Base-by-base conservation (phyloP, 2,888 invertebrate genomes). In the Agapetus fuscipes region DNA sequence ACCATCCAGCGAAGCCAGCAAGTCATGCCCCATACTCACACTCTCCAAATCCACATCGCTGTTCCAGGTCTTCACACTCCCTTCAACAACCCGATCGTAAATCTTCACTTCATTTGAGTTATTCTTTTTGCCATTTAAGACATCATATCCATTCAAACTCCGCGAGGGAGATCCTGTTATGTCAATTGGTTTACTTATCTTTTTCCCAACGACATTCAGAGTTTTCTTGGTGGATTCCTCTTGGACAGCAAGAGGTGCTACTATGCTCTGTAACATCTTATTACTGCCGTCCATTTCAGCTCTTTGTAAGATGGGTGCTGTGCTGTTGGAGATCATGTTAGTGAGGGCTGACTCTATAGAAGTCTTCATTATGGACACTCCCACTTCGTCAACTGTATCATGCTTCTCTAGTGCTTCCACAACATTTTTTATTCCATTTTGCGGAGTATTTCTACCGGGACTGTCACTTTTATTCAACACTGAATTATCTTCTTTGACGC, bases 11-110 rank as follows among this genome's bases (percentile, higher is more conserved):
- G 72, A 65, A 1, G 67, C 73, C 37, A 76, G 54, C 42, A 76
- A 57, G 53, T 76, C 77, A 51, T 76, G 74, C 0, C 77, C 77
- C 13, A 76, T 57, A 38, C 75, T 74, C 50, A 76, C 72, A 51
- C 74, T 75, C 39, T 72, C 72, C 40, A 76, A 61, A 52, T 77
- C 76, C 53, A 72, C 62, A 25, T 74, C 72, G 1, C 74, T 72
- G 39, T 72, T 68, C 75, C 76, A 77, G 3, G 74, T 76, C 53
- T 72, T 73, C 2, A 68, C 63, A 46, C 64, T 69, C 2, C 70
- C 70, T 58, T 70, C 70, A 52, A 68, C 62, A 48, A 71, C 59
- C 39, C 66, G 59, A 43, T 71, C 69, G 55, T 71, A 68, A 30
- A 70, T 68, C 49, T 70, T 71, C 9, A 71, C 70, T 37, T 49